Base-by-base conservation (phyloP, 2,888 invertebrate genomes). In the Ephialtes manifestator region DNA sequence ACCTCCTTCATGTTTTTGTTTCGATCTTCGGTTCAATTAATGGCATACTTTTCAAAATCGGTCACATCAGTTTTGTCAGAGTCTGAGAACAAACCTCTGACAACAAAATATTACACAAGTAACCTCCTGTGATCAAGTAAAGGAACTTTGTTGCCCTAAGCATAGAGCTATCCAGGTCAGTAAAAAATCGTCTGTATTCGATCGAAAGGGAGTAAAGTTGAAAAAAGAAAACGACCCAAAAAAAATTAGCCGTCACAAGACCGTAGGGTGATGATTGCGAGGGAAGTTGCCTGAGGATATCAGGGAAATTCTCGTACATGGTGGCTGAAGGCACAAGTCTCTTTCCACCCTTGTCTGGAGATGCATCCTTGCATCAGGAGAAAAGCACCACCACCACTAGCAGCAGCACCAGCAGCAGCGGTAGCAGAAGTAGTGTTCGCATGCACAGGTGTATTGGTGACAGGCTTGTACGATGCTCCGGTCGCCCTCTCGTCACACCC, bases 391-490 rank as follows among this genome's bases (percentile, higher is more conserved):
- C n/a, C n/a, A n/a, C n/a, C n/a, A n/a, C n/a, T n/a, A 51, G 46
- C 20, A 46, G 15, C 53, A 51, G 24, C 39, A 53, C 18, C 58
- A 20, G 39, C 31, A 28, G 15, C 7, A 43, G 28, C 35, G 28
- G 63, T n/a, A 48, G 18, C 24, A 60, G 20, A 18, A 39, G 46
- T 20, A 43, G 31, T 68, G 72, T 83, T 48, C n/a, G 51, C 20
- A 43, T 72, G 67, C 75, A 24, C 65, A 84, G 81, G 76, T 84
- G 77, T 81, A 77, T 84, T 72, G 58, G 84, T 81, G 77, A 48
- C 70, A 53, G 55, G 51, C 68, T 60, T 71, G 68, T 75, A 48
- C 63, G 75, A 63, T 63, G 63, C 51, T 63, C 48, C 20, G 46
- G 31, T 75, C 75, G 75, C 28, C 60, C 43, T 48, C 43, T 63